Evolutionary conservation across 2,113 vertebrate species (phyloP).

Genomic region (Trogon surrucura): DNA sequence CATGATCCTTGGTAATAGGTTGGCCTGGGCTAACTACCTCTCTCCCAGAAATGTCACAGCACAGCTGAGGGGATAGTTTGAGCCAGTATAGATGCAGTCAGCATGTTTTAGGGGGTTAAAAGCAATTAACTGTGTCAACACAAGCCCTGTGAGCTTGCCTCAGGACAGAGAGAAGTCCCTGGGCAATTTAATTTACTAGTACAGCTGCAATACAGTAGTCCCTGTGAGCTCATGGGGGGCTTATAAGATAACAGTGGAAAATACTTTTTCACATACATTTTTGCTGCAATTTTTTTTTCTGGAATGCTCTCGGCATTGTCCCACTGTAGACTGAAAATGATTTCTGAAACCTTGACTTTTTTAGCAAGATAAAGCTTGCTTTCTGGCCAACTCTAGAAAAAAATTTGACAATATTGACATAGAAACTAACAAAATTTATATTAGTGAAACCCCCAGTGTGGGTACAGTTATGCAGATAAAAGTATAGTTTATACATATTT

Average conservation of each 20-base stretch:
- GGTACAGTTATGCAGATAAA: not conserved
- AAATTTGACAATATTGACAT: constrained; percentile 13
- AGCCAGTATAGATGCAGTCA: constrained; percentile 59
- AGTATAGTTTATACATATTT: not conserved
- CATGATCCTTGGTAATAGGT: constrained; percentile 30
- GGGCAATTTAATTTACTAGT: constrained; percentile 43
- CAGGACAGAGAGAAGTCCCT: constrained; percentile 37
- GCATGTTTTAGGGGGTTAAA: constrained; percentile 47
- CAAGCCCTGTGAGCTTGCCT: not conserved
- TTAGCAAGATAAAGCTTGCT: constrained; percentile 22
- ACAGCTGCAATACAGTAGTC: constrained; percentile 71
- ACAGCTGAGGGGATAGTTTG: constrained; percentile 37
- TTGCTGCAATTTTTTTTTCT: constrained; percentile 46
- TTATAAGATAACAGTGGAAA: constrained; percentile 50
- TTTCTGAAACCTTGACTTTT: constrained; percentile 33
- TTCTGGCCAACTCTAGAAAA: constrained; percentile 21
- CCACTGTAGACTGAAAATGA: constrained; percentile 2
- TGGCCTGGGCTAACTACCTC: constrained; percentile 17
- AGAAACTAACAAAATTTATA: constrained; percentile 14
- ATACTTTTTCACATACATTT: constrained; percentile 38
- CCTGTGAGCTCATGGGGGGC: constrained; percentile 55
- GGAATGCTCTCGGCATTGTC: constrained; percentile 19
- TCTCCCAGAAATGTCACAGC: constrained; percentile 32
- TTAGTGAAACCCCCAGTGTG: not conserved
- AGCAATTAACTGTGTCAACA: constrained; percentile 66